These are phyloP conservation scores for Antitype chi DNA, from an alignment of 2,888 invertebrate species.

Conservation along the genomic window DNA sequence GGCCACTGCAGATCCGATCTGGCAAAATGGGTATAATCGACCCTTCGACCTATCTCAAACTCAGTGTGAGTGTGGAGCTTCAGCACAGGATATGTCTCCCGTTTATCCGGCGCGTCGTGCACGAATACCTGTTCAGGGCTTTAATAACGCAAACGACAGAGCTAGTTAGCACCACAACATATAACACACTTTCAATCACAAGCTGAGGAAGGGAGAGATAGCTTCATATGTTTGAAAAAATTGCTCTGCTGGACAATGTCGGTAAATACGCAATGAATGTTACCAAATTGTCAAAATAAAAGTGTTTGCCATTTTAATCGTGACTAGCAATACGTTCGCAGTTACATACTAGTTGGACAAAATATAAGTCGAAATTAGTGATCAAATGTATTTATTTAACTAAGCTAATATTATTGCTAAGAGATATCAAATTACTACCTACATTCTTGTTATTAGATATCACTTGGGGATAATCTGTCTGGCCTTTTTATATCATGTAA, in stretches of 20 bases:
- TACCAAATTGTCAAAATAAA: neutral
- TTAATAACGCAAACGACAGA: neutral
- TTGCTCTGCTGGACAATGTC: neutral
- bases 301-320: neutral
- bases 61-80: too few relatives aligned
- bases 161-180: neutral
- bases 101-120: neutral
- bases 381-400: neutral
- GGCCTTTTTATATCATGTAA: neutral
- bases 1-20: too few relatives aligned
- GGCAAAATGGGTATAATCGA: neutral
- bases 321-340: neutral
- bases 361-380: neutral
- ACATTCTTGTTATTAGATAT: neutral
- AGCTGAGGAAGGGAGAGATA: too few relatives aligned
- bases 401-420: neutral
- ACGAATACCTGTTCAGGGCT: neutral
- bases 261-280: neutral
- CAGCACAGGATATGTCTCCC: neutral
- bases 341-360: too few relatives aligned
- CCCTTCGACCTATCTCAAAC: neutral
- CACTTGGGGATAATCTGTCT: neutral
- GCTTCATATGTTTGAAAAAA: neutral
- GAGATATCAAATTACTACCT: neutral
- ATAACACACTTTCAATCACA: too few relatives aligned